phyloP scores from a whole-genome alignment of 1,140 invertebrate species.

The Muscidifurax raptorellus region DNA sequence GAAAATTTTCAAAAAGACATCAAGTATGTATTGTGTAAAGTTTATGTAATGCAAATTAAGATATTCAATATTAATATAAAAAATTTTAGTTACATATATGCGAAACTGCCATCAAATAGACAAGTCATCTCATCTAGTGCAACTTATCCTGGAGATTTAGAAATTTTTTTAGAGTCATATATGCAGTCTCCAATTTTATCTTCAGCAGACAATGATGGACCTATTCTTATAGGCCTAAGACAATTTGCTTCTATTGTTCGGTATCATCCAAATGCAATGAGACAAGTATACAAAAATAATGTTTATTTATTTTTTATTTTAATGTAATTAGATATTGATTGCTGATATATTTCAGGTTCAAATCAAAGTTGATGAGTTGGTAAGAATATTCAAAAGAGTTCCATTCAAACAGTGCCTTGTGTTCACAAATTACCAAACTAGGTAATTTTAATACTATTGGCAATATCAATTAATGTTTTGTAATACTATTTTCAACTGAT shows the following conservation, averaged over 20 bases:
- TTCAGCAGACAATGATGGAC: conserved; percentile 78
- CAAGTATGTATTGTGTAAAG: conserved; percentile 76
- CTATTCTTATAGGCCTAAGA: conserved; percentile 84
- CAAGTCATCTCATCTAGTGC: conserved; percentile 96
- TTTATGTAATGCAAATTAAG: conserved; percentile 20
- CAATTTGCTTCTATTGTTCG: conserved; percentile 83
- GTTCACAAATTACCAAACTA: conserved; percentile 91
- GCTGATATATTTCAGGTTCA: conserved; percentile 72
- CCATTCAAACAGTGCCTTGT: conserved; percentile 93
- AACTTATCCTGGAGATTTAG: conserved; percentile 90
- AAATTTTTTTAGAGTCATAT: conserved; percentile 83
- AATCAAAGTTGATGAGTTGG: conserved; percentile 83
- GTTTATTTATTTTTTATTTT: conserved; percentile 59
- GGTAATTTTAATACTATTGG: conserved; percentile 70
- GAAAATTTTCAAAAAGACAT: conserved; percentile 85
- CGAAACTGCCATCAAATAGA: conserved; percentile 83
- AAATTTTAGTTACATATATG: conserved; percentile 83
- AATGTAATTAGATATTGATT: conserved; percentile 62
- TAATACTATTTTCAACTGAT: conserved; percentile 32
- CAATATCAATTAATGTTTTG: conserved; percentile 14
- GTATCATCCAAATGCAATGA: conserved; percentile 78
- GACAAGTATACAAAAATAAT: conserved; percentile 75
- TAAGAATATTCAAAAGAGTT: conserved; percentile 82
- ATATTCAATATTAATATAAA: conserved; percentile 48
- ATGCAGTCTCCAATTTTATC: conserved; percentile 88